Evolutionary conservation across 2,797 vertebrate genomes (phyloP), one percentile per base, ranked within the genome.

Genomic region (Gadopsis marmoratus): DNA sequence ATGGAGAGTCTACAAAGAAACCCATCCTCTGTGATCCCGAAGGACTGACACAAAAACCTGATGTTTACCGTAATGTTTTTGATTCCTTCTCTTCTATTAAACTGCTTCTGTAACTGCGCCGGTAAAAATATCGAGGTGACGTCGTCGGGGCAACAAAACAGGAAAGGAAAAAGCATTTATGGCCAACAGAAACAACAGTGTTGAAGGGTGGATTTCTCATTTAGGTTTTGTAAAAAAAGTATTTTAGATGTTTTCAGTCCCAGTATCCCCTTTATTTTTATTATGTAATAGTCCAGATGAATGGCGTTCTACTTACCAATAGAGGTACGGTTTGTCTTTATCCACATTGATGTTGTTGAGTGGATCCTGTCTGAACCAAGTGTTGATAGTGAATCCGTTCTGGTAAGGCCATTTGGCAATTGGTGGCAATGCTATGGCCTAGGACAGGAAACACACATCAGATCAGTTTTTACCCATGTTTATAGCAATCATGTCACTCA

Each of bases 351-450:
- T 99, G 93, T 99, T 99, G 94, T 99, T 99, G 90, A 99, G 96
- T 0, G 98, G 98, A 94, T 99, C 98, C 96, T 99, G 99, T 79
- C 98, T 97, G 96, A 99, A 99, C 98, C 98, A 99, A 63, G 98
- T 99, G 92, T 99, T 99, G 89, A 99, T 96, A 61, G 98, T 99
- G 94, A 99, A 99, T 86, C 98, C 98, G 74, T 97, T 99, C 92
- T 99, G 98, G 91, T 99, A 99, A 96, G 98, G 98, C 98, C 98
- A 99, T 96, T 99, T 99, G 90, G 98, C 98, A 92, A 99, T 99
- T 74, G 98, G 98, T 82, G 98, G 98, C 95, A 99, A 95, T 29
- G 98, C 98, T 88, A 99, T 99, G 88, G 98, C 98, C 98, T 99
- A 82, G 0, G 26, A 51, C 39, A 58, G 55, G 26, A 69, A 4